Evolutionary conservation across 2,113 vertebrate species (phyloP).

Genomic region (Platysteira castanea): DNA sequence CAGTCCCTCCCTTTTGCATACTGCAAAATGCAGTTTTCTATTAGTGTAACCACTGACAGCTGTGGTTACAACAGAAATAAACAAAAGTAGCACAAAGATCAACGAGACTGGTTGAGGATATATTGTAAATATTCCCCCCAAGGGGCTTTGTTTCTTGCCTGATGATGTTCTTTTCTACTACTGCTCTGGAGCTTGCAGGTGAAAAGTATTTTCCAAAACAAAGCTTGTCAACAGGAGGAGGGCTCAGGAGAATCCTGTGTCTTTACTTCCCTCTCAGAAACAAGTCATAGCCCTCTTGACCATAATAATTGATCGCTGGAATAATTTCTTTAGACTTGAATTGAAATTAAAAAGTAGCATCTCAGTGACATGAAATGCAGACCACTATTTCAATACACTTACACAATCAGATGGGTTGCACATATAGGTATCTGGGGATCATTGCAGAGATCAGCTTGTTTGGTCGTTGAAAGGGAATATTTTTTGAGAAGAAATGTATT

Average conservation of each 20-base stretch:
- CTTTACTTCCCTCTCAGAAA: neutral
- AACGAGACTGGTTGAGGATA: neutral
- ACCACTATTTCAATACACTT: neutral
- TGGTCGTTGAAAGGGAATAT: neutral
- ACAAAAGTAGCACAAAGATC: neutral
- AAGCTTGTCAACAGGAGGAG: neutral
- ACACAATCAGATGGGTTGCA: neutral
- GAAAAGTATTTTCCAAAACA: neutral
- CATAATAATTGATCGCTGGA: neutral
- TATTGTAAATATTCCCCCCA: neutral
- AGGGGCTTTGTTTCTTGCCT: neutral
- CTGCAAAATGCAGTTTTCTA: neutral
- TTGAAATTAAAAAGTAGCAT: neutral
- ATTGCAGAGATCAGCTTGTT: neutral
- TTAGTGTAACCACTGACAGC: neutral
- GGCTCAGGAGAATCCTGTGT: neutral
- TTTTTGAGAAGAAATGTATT: neutral
- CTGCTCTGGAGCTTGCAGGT: neutral
- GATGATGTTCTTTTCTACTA: neutral
- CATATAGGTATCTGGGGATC: neutral
- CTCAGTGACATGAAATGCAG: neutral
- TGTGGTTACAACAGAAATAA: conserved; percentile 4
- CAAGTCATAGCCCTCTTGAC: neutral
- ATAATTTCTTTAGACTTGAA: neutral
- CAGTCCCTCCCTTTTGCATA: neutral